Conservation (phyloP, 2,113 vertebrate genomes). For the Anas platyrhynchos region DNA sequence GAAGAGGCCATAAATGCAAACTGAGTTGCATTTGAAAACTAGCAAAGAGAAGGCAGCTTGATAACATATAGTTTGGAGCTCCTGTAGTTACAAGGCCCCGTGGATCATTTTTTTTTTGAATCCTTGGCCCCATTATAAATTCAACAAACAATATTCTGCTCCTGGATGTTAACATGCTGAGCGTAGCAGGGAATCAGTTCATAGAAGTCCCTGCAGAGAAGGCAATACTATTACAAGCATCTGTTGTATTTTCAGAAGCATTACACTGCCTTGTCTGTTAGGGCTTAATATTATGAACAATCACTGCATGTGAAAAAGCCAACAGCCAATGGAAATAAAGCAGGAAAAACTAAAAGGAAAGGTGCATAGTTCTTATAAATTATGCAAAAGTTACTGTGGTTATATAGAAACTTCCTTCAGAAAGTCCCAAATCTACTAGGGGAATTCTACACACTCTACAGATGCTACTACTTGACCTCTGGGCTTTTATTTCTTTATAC, state of each 20-base stretch:
- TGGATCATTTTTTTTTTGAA: constrained; percentile 30
- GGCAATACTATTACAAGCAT: constrained; percentile 47
- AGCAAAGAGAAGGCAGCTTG: neutral
- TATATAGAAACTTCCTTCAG: neutral
- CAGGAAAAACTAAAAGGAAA: neutral
- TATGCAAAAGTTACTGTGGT: neutral
- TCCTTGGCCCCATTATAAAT: constrained; percentile 36
- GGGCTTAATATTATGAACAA: constrained; percentile 14
- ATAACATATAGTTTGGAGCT: neutral
- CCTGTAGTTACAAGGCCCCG: neutral
- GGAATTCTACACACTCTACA: neutral
- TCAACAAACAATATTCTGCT: constrained; percentile 8
- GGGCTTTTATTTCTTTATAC: neutral
- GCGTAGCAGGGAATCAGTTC: constrained; percentile 29
- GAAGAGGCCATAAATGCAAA: neutral
- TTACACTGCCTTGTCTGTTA: neutral
- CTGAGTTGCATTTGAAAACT: neutral
- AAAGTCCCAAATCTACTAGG: neutral
- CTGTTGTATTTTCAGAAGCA: constrained; percentile 30
- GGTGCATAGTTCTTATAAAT: neutral
- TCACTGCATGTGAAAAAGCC: neutral
- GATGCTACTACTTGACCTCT: neutral
- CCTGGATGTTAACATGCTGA: constrained; percentile 38
- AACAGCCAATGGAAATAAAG: neutral
- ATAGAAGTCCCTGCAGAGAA: neutral